Evolutionary conservation across 2,113 vertebrate species (phyloP), one percentile per base, ranked within the genome.

Genomic region (Bos javanicus): DNA sequence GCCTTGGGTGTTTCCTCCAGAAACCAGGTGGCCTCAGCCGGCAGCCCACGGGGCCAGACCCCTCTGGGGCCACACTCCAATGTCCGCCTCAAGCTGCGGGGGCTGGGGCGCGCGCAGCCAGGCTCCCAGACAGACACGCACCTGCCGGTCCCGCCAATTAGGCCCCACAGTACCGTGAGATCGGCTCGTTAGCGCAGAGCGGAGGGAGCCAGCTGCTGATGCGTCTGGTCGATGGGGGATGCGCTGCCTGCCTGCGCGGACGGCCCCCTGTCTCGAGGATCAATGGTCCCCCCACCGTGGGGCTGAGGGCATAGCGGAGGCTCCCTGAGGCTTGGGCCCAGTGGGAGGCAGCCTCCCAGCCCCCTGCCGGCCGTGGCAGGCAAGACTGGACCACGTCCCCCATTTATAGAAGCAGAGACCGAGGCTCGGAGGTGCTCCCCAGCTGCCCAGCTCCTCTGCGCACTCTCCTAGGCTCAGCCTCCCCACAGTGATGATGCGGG

Each of bases 201-300:
- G 1, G 94, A 85, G 59, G 80, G 83, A 83, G 71, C 15, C 19
- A 36, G 96, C 43, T 52, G 90, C 48, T 36, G 4, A 46, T 0
- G 33, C 0, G 48, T 81, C 86, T 28, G 93, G 94, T 97, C 93
- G 96, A 97, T 98, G 95, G 92, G 60, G 57, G 48, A 92, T 2
- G 13, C 1, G 13, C 33, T 0, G 5, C 87, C 83, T 5, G 19
- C 93, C 59, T 50, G 46, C 21, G 39, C 7, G 46, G 50, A 25
- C 0, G 36, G 93, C 94, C 86, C 87, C 94, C 95, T 3, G 28
- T 95, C 82, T 97, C 10, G 30, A 85, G 84, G 93, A 98, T 97
- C 96, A 21, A 98, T 97, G 87, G 21, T 39, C 16, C 93, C 82
- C 67, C n/a, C 83, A 36, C 71, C 64, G 26, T 7, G 4, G 28